These are phyloP conservation scores for Metaphire vulgaris DNA, from an alignment of 1,140 invertebrate genomes.

Conservation along the genomic window DNA sequence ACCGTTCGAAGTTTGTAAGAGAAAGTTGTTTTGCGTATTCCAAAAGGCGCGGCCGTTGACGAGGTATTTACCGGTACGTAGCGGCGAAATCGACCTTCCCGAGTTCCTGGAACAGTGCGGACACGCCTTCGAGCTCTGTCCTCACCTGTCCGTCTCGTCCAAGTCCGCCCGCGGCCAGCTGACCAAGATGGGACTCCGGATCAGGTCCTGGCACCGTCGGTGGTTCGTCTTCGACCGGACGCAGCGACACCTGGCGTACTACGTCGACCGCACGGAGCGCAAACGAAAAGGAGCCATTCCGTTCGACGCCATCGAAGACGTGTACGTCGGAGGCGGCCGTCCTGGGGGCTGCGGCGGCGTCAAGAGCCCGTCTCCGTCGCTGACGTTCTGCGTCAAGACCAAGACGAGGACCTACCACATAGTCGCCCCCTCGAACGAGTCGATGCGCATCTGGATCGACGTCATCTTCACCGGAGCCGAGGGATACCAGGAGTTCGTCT, in stretches of 20 bases:
- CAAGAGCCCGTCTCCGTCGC: conserved; percentile 78
- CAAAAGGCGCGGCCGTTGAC: conserved; percentile 72
- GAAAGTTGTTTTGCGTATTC: background rate
- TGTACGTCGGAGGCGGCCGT: conserved; percentile 87
- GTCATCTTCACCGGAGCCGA: conserved; percentile 84
- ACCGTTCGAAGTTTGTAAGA: no score
- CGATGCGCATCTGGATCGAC: conserved; percentile 95
- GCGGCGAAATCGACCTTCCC: conserved; percentile 76
- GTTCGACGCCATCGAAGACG: conserved; percentile 95
- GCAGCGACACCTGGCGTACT: conserved; percentile 80
- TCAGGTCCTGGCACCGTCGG: conserved; percentile 87
- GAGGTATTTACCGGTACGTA: conserved; percentile 80
- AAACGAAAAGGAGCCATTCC: conserved; percentile 83
- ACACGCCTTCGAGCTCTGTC: conserved; percentile 83
- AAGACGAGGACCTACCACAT: conserved; percentile 79
- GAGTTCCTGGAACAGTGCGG: conserved; percentile 87
- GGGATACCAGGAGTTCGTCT: conserved; percentile 62
- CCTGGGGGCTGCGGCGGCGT: conserved; percentile 72
- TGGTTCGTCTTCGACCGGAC: conserved; percentile 92
- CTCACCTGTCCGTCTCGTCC: conserved; percentile 72
- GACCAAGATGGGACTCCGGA: conserved; percentile 79
- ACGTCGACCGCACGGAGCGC: conserved; percentile 77
- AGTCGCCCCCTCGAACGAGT: conserved; percentile 87
- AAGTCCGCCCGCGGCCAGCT: conserved; percentile 77
- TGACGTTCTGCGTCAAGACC: conserved; percentile 93